These are phyloP conservation scores for Drosophila littoralis DNA, from an alignment of 1,140 invertebrate species.

Conservation along the genomic window DNA sequence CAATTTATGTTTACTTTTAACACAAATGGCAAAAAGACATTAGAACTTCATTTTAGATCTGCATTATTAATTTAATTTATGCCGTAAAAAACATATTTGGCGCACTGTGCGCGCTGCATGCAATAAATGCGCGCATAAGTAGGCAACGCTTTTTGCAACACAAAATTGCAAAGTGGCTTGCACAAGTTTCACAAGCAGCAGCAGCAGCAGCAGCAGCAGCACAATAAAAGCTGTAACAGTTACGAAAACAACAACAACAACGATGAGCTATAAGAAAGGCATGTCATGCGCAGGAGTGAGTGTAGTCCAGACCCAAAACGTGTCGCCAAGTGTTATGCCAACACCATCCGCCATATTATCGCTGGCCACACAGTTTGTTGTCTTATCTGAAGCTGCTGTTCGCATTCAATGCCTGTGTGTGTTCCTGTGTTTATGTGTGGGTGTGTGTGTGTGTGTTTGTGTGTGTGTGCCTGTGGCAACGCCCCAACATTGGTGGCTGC, in stretches of 20 bases:
- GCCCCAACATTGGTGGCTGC: constrained; percentile 30
- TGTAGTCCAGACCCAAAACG: constrained; percentile 67
- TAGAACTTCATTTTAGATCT: not conserved
- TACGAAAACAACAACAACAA: constrained; percentile 20
- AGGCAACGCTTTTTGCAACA: constrained; percentile 32
- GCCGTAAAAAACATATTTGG: not conserved
- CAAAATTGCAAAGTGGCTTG: constrained; percentile 35
- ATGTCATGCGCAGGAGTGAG: constrained; percentile 70
- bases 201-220: constrained; percentile 18
- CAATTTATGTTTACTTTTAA: not conserved
- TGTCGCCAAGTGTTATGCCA: constrained; percentile 69
- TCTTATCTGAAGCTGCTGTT: constrained; percentile 68
- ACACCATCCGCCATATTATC: constrained; percentile 69
- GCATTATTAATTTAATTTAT: not conserved
- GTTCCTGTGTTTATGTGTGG: constrained; percentile 9
- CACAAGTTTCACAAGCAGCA: constrained; percentile 33
- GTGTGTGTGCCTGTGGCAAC: constrained; percentile 56
- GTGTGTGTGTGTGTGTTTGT: constrained; percentile 27
- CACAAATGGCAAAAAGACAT: not conserved
- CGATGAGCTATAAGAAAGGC: constrained; percentile 53
- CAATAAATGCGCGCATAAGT: constrained; percentile 31
- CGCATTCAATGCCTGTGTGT: constrained; percentile 15
- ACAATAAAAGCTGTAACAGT: constrained; percentile 34
- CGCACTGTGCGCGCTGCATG: constrained; percentile 4
- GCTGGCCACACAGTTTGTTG: constrained; percentile 73